Conservation (phyloP, 2,888 invertebrate species). For the Ochlodes sylvanus region DNA sequence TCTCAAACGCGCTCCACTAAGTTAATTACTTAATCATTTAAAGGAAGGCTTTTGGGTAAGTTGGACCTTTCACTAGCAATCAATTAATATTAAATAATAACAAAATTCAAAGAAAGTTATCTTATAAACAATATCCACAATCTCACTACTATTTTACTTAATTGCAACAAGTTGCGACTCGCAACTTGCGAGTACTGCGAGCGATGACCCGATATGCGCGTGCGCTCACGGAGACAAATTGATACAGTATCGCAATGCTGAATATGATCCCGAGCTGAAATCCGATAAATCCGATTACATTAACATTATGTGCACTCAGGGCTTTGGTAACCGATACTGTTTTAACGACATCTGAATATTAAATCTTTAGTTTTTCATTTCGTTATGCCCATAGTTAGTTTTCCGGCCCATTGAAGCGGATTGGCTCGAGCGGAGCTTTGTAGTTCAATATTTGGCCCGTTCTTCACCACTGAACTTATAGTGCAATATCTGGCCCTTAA, state of each 20-base stretch:
- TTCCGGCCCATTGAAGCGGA: background rate
- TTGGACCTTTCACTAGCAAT: too few species aligned
- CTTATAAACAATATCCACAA: background rate
- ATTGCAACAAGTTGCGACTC: too few species aligned
- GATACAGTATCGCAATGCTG: conserved; percentile 1
- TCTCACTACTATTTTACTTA: background rate
- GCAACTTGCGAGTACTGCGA: background rate
- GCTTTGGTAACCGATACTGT: background rate
- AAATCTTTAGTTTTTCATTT: background rate
- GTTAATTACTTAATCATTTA: too few species aligned
- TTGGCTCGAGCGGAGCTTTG: background rate
- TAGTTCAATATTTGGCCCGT: background rate
- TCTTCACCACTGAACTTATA: background rate
- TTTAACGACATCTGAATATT: background rate
- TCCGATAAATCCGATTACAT: background rate
- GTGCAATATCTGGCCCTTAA: too few species aligned
- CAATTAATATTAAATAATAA: too few species aligned
- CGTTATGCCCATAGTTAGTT: background rate
- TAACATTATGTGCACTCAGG: background rate
- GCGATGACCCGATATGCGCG: background rate
- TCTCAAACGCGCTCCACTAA: too few species aligned
- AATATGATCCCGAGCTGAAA: background rate
- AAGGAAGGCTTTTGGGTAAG: too few species aligned
- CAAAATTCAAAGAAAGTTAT: background rate
- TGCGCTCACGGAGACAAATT: background rate